Evolutionary conservation across 2,113 vertebrate species (phyloP), one percentile per base, ranked within the genome.

Genomic region (Myxocyprinus asiaticus): DNA sequence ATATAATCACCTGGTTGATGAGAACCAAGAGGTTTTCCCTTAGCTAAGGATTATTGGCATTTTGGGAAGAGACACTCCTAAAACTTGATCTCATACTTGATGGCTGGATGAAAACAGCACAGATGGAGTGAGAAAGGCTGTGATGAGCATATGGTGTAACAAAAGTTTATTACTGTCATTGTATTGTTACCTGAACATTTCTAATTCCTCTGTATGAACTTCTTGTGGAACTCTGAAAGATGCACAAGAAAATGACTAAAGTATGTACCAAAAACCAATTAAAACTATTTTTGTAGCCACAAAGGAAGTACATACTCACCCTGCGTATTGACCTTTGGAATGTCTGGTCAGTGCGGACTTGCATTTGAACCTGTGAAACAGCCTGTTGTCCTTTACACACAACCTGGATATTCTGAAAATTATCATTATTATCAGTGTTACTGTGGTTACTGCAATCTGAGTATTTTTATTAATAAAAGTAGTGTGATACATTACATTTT

Each of bases 191-290:
- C n/a, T 65, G 12, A 11, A 53, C 42, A 64, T 53, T n/a, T 76
- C 2, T 56, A 1, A n/a, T 0, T 2, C 9, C 15, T 44, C 17
- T 42, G 45, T 64, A n/a, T 43, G 69, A 63, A 51, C 42, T 33
- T 68, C 76, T 78, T 48, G 65, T 12, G 4, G 64, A 82, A 69
- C 17, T 75, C 81, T 82, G 56, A 12, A 67, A 73, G 10, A n/a
- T 1, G 62, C 69, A 66, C 70, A 61, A 9, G 8, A 17, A 48
- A 48, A 48, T 7, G 8, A 3, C 5, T 7, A 48, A 48, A 48
- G 8, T 48, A 48, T 6, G 47, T n/a, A n/a, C n/a, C n/a, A n/a
- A 48, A 48, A 48, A 48, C 47, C n/a, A n/a, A n/a, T n/a, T n/a
- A n/a, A n/a, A n/a, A n/a, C n/a, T n/a, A n/a, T n/a, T n/a, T n/a